Base-by-base conservation (phyloP, 2,797 vertebrate genomes). In the Eidolon dupreanum region DNA sequence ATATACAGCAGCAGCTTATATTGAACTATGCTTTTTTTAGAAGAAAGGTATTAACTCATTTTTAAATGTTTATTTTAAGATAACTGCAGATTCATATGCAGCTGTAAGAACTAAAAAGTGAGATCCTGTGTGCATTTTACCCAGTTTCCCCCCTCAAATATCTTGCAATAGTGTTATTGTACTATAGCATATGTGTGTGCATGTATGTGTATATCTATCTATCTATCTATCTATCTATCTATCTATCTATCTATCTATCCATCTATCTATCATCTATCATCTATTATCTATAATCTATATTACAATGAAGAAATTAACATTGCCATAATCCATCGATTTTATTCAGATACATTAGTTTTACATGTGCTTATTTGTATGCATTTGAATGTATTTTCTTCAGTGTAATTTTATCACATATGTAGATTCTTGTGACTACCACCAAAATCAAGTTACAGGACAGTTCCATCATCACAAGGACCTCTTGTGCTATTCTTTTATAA, bases 71-170 rank as follows among this genome's bases (percentile, higher is more conserved):
- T 61, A 46, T 75, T 81, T 85, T 90, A 53, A 84, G 43, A 84
- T 77, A 78, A 57, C 33, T 88, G n/a, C 74, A 43, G 46, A 84
- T 65, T 78, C 24, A 49, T 70, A 51, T 68, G 19, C 5, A 91
- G 26, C 79, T 96, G 19, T 46, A 79, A 94, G 38, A 61, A 61
- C 61, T 91, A 93, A 88, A 91, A 65, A 74, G 5, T 84, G 36
- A 92, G 36, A 59, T 46, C 24, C 11, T 55, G 1, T 83, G 31
- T 77, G 93, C 5, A 12, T 46, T 87, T 87, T 71, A 33, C 26
- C 55, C 9, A n/a, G 5, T 94, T 92, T 94, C 1, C 8, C 33
- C 41, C 61, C 36, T 33, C 77, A 82, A 94, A 36, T 84, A 68
- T 33, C 41, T 78, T 78, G 36, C 2, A 75, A 57, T 43, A 77